phyloP scores from a whole-genome alignment of 2,113 vertebrate genomes.

The Zapornia atra region DNA sequence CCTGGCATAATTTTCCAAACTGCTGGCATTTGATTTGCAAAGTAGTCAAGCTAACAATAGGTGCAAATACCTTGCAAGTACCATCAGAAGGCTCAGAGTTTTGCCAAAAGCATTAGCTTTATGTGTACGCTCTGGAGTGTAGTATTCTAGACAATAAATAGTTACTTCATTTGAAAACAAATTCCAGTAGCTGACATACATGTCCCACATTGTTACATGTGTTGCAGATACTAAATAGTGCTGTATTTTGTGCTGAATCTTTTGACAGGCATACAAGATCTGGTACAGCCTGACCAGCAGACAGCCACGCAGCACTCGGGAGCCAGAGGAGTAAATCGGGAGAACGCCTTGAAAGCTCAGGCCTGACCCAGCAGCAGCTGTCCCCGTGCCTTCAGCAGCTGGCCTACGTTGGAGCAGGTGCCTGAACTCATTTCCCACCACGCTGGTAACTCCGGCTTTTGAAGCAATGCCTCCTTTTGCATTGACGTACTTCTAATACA shows the following conservation, averaged over 20 bases:
- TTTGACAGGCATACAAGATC: neutral
- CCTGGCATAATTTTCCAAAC: neutral
- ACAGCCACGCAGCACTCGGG: accelerated
- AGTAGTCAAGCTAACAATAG: neutral
- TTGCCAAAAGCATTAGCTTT: neutral
- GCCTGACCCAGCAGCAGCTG: neutral
- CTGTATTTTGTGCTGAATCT: neutral
- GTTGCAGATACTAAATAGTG: neutral
- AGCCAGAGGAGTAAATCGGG: neutral
- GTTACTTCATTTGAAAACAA: neutral
- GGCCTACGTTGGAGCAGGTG: neutral
- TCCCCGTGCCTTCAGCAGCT: neutral
- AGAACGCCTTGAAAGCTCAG: neutral
- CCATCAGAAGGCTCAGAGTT: neutral
- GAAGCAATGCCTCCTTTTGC: neutral
- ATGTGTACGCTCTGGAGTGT: neutral
- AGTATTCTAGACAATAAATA: neutral
- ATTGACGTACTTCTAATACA: neutral
- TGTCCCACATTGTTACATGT: neutral
- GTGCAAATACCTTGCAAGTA: neutral
- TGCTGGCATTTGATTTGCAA: neutral
- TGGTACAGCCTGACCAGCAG: neutral
- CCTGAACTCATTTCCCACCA: neutral
- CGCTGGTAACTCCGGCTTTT: neutral
- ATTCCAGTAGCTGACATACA: neutral